phyloP scores from a whole-genome alignment of 2,888 invertebrate species.

The Clanis bilineata region DNA sequence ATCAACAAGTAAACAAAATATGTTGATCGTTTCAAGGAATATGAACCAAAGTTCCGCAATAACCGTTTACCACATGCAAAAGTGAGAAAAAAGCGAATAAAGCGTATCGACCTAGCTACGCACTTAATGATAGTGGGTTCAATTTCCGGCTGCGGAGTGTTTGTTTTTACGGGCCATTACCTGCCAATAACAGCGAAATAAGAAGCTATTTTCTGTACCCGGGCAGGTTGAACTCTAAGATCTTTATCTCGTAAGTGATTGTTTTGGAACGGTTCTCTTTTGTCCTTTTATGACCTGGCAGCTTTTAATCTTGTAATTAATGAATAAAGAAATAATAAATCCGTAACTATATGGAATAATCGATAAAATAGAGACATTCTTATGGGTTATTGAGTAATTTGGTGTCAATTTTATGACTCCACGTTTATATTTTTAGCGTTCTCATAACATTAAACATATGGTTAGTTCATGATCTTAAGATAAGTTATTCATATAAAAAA shows the following conservation, averaged over 20 bases:
- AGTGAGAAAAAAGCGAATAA: conserved; percentile 13
- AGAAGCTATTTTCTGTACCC: conserved; percentile 32
- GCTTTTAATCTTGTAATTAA: not conserved
- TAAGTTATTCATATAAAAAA: too few species aligned
- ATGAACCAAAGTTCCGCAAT: not conserved
- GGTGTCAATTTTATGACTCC: too few species aligned
- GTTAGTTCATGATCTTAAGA: too few species aligned
- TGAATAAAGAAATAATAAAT: too few species aligned
- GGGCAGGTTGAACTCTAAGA: conserved; percentile 16
- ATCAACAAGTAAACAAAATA: not conserved
- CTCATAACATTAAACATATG: too few species aligned
- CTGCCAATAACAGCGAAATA: conserved; percentile 39
- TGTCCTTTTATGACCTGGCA: not conserved
- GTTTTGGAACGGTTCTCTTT: not conserved
- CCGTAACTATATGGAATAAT: too few species aligned
- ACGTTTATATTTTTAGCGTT: too few species aligned
- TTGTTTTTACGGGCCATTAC: conserved; percentile 51
- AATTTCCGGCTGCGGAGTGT: conserved; percentile 49
- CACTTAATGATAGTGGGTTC: conserved; percentile 36
- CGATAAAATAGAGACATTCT: too few species aligned
- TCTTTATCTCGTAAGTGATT: not conserved
- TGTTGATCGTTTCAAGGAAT: not conserved
- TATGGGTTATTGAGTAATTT: too few species aligned
- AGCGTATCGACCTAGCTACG: conserved; percentile 9
- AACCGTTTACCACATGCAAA: not conserved